A percentile compares a stretch with the other conserved stretches of the same genome.
phyloP scores from a whole-genome alignment of 2,888 invertebrate genomes.

The Napeogenes sylphis region DNA sequence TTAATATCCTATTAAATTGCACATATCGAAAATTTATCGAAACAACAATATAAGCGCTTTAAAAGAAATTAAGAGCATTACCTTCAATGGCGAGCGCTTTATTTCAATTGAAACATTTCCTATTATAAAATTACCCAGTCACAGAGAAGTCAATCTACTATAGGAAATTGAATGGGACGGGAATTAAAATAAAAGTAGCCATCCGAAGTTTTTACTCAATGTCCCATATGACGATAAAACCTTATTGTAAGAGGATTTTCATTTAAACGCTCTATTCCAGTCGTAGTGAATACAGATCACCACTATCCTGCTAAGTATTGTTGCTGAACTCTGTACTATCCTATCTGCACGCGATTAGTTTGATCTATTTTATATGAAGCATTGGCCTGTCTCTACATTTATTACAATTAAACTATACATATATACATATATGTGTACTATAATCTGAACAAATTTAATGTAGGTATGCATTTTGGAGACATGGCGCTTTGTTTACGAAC shows the following conservation, averaged over 20 bases:
- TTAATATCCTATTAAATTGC: background rate
- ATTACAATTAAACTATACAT: background rate
- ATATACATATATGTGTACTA: too few species aligned
- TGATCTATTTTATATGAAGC: slow-evolving; percentile 6
- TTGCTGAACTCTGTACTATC: slow-evolving; percentile 1
- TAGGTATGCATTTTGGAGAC: too few species aligned
- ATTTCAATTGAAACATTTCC: slow-evolving; percentile 18
- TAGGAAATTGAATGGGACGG: slow-evolving; percentile 27
- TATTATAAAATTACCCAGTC: slow-evolving; percentile 20
- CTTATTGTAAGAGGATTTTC: slow-evolving; percentile 28
- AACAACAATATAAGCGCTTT: background rate
- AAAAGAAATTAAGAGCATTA: slow-evolving; percentile 9
- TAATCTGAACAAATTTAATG: too few species aligned
- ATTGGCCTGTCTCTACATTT: background rate
- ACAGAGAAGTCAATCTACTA: slow-evolving; percentile 24
- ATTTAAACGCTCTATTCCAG: slow-evolving; percentile 24
- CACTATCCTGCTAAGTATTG: slow-evolving; percentile 17
- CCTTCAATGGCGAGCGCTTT: slow-evolving; percentile 10
- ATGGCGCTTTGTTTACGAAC: too few species aligned
- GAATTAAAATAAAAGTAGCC: slow-evolving; percentile 32
- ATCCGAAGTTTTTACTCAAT: slow-evolving; percentile 30
- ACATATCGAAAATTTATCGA: background rate
- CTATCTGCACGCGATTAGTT: background rate
- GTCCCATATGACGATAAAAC: slow-evolving; percentile 31
- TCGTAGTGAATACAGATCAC: slow-evolving; percentile 25